Percentiles rank a stretch among this genome's conserved stretches.
Conservation (phyloP, 2,797 vertebrate genomes). For the Percopsis omiscomaycus region DNA sequence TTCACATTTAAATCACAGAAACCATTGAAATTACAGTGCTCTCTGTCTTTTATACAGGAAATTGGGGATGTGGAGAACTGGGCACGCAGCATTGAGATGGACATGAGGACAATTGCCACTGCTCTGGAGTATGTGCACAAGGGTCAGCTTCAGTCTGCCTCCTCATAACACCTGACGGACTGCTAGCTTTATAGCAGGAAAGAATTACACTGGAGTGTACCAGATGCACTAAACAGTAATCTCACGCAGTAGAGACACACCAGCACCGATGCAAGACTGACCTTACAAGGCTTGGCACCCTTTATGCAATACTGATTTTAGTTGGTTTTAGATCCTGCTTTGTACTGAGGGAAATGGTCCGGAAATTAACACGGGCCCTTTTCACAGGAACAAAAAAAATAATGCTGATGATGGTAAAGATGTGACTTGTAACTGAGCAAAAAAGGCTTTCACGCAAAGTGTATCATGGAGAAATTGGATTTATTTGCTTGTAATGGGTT, state of each 20-base stretch:
- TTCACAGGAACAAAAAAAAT: conserved; percentile 5
- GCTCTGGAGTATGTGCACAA: conserved; percentile 94
- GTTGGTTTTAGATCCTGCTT: conserved; percentile 4
- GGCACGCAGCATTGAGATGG: conserved; percentile 95
- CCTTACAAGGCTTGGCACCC: not conserved
- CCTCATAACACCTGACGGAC: conserved; percentile 65
- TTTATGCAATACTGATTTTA: not conserved
- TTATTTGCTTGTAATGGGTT: conserved; percentile 23
- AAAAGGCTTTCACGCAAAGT: conserved; percentile 10
- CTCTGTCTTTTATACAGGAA: conserved; percentile 76
- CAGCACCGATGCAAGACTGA: conserved; percentile 1
- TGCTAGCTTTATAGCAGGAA: conserved; percentile 19
- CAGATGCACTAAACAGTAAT: not conserved
- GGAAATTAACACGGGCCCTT: conserved; percentile 12
- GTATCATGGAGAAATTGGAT: conserved; percentile 21
- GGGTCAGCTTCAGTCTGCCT: conserved; percentile 85
- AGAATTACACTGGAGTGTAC: conserved; percentile 11
- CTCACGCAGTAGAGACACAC: not conserved
- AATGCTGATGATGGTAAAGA: not conserved
- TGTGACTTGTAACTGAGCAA: conserved; percentile 24
- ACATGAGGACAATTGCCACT: conserved; percentile 93
- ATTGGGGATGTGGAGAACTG: conserved; percentile 98
- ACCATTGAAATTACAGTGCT: not conserved
- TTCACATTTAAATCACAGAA: not conserved
- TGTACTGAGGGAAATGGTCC: not conserved